phyloP scores from a whole-genome alignment of 23 tunicate species.

The Clavelina lepadiformis region DNA sequence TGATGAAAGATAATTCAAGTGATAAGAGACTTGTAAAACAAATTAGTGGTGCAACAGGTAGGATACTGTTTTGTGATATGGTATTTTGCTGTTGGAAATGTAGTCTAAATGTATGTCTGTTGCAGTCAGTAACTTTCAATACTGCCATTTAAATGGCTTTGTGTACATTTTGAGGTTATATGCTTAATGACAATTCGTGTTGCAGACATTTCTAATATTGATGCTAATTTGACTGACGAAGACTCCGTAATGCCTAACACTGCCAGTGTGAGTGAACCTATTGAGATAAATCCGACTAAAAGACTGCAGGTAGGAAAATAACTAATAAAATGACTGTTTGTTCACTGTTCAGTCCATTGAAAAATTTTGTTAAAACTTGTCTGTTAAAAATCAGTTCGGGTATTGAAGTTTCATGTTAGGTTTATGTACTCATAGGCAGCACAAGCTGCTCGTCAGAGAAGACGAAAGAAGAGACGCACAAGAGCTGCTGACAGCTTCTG shows the following conservation, averaged over 20 bases:
- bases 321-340: too few species aligned
- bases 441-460: constrained; percentile 75
- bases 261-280: constrained; percentile 54
- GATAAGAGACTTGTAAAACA: neutral
- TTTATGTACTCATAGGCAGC: constrained; percentile 31
- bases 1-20: constrained; percentile 24
- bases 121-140: too few species aligned
- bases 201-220: too few species aligned
- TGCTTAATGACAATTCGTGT: too few species aligned
- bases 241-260: neutral
- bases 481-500: constrained; percentile 93
- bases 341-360: too few species aligned
- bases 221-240: too few species aligned
- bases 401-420: neutral
- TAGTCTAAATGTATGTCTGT: too few species aligned
- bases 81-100: neutral
- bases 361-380: too few species aligned
- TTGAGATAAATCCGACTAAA: constrained; percentile 63
- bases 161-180: too few species aligned
- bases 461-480: constrained; percentile 88
- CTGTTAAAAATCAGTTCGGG: too few species aligned
- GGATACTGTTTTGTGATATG: neutral
- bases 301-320: constrained; percentile 63
- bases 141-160: too few species aligned
- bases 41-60: neutral